Conservation (phyloP, 2,888 invertebrate species). For the Drosophila antonietae region DNA sequence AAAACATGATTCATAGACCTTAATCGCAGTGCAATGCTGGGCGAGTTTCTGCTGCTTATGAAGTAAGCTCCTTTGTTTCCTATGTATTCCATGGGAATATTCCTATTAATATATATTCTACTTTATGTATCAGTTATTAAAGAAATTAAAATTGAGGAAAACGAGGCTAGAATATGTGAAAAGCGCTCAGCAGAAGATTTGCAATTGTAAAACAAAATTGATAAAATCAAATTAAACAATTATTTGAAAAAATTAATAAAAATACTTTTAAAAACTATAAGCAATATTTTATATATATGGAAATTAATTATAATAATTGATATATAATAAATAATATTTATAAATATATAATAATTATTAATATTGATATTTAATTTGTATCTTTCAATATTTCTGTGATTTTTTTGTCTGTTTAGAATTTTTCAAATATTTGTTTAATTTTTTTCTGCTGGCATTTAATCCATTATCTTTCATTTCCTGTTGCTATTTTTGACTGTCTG, state of each 20-base stretch:
- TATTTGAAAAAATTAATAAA: too few species aligned
- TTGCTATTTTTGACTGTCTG: constrained; percentile 43
- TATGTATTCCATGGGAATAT: background rate
- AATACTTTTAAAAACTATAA: too few species aligned
- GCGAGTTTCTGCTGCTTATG: background rate
- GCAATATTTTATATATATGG: too few species aligned
- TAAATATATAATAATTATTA: background rate
- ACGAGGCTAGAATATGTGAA: background rate
- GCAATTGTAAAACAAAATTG: too few species aligned
- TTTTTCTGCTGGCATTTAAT: constrained; percentile 5
- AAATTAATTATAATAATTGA: background rate
- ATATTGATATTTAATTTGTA: background rate
- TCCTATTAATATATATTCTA: background rate
- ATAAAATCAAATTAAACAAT: too few species aligned
- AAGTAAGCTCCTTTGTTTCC: background rate
- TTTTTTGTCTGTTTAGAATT: background rate
- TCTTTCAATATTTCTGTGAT: background rate
- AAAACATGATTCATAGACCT: constrained; percentile 41
- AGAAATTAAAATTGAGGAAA: background rate
- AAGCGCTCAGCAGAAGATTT: background rate
- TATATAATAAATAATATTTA: background rate
- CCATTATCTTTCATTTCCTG: constrained; percentile 59
- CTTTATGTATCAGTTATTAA: background rate
- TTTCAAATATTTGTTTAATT: background rate
- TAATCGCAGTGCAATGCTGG: constrained; percentile 4